Percentiles rank a stretch among this genome's conserved stretches.
These are phyloP conservation scores for Caenorhabditis drosophilae DNA, from an alignment of 2,888 invertebrate species.

Conservation along the genomic window DNA sequence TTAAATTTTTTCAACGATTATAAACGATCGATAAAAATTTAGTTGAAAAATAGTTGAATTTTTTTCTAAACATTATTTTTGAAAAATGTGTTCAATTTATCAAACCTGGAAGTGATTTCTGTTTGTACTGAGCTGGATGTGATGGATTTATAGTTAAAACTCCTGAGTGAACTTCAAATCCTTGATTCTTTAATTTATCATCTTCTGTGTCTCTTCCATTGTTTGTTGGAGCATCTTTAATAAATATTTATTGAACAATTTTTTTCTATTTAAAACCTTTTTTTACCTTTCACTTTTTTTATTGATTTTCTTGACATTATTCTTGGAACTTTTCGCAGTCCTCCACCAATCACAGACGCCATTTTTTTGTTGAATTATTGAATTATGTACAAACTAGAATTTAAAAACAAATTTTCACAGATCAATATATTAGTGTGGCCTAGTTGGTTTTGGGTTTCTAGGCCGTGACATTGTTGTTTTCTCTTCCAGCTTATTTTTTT, in stretches of 20 bases:
- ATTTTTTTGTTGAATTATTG: constrained; percentile 4
- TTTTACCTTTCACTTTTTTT: constrained; percentile 6
- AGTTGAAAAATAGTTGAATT: no score
- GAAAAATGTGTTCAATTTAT: neutral
- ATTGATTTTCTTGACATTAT: constrained; percentile 25
- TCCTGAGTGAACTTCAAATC: constrained; percentile 25
- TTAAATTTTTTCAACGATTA: no score
- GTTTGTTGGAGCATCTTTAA: neutral
- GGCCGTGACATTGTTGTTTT: neutral
- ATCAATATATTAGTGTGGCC: neutral
- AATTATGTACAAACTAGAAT: neutral
- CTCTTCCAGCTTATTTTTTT: neutral
- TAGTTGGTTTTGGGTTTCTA: neutral
- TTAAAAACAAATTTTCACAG: no score
- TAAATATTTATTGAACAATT: neutral
- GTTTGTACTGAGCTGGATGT: constrained; percentile 10
- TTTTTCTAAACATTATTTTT: no score
- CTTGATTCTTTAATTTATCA: constrained; percentile 16
- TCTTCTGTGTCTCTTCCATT: constrained; percentile 16
- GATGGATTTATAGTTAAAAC: constrained; percentile 20
- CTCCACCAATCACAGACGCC: constrained; percentile 27
- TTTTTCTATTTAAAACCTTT: neutral
- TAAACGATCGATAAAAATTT: no score
- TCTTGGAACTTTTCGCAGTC: constrained; percentile 24
- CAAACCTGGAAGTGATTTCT: constrained; percentile 7